Base-by-base conservation (phyloP, 2,113 vertebrate genomes). In the Lepus americanus region DNA sequence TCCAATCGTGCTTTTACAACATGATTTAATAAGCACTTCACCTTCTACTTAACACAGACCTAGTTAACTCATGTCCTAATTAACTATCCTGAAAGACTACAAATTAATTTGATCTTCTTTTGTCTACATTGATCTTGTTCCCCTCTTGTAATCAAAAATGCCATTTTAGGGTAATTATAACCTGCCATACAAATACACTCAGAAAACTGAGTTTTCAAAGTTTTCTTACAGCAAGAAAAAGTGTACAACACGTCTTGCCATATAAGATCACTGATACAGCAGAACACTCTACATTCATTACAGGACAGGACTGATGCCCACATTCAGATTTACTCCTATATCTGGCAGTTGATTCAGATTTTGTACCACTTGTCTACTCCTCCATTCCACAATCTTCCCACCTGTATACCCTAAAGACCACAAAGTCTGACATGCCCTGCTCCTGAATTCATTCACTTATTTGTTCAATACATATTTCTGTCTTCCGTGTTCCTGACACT, bases 121-220 rank as follows among this genome's bases (percentile, higher is more conserved):
- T 64, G 27, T 72, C 29, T 31, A 51, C 23, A 79, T 39, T 79
- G 36, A 59, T 87, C 63, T 90, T 59, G 11, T 66, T 89, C 51
- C 64, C 92, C 16, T 44, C 67, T 67, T 63, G 4, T 67, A 74
- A 61, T 44, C 36, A 92, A 70, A 16, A 89, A 81, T 55, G 51
- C 0, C 2, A 44, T 80, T 79, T 79, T 39, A 44, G 11, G 55
- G 31, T 49, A 49, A 64, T 76, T 83, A 78, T 33, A 44, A 87
- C 77, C 64, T 82, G 8, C 2, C 27, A 49, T 20, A 44, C 12
- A 91, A 53, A 49, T 83, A 83, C 64, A 31, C 89, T 6, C 9
- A 95, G 20, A 66, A 93, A 67, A 84, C 19, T 49, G 2, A 84
- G 44, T 89, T 89, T 85, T 91, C 39, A 63, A 90, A 90, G 82